Percentiles rank a stretch among this genome's conserved stretches.
These are phyloP conservation scores for Melanerpes aurifrons DNA, from an alignment of 2,113 vertebrate species.

Conservation along the genomic window DNA sequence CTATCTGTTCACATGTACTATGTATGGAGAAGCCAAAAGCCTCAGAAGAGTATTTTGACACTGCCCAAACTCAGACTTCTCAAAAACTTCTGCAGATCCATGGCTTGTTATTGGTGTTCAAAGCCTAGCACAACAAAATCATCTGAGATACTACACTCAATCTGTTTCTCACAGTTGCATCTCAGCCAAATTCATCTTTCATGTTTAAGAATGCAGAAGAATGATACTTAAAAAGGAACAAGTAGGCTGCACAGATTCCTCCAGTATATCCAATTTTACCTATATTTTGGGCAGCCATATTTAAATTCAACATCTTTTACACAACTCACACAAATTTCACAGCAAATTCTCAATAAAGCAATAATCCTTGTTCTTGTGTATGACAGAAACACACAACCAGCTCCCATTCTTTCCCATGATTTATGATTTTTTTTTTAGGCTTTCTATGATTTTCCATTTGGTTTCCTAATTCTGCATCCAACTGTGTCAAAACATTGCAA, in stretches of 20 bases:
- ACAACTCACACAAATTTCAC: background rate
- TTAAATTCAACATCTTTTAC: background rate
- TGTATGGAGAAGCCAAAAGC: background rate
- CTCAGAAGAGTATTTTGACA: background rate
- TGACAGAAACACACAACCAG: background rate
- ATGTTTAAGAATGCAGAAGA: background rate
- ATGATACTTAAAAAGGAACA: background rate
- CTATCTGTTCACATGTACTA: background rate
- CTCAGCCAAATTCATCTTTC: background rate
- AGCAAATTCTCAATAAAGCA: background rate
- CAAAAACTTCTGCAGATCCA: background rate
- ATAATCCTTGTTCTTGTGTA: background rate
- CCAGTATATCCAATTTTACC: background rate
- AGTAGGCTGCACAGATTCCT: background rate
- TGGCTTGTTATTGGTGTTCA: background rate
- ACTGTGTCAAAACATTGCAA: background rate
- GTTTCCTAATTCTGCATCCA: conserved; percentile 8
- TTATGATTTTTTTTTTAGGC: background rate
- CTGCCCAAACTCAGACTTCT: background rate
- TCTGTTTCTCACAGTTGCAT: background rate
- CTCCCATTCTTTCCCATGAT: background rate
- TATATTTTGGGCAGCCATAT: background rate
- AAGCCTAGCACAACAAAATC: background rate
- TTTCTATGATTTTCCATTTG: background rate
- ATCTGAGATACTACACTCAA: background rate